Evolutionary conservation across 1,140 invertebrate genomes (phyloP).

Genomic region (Leptopilina clavipes): DNA sequence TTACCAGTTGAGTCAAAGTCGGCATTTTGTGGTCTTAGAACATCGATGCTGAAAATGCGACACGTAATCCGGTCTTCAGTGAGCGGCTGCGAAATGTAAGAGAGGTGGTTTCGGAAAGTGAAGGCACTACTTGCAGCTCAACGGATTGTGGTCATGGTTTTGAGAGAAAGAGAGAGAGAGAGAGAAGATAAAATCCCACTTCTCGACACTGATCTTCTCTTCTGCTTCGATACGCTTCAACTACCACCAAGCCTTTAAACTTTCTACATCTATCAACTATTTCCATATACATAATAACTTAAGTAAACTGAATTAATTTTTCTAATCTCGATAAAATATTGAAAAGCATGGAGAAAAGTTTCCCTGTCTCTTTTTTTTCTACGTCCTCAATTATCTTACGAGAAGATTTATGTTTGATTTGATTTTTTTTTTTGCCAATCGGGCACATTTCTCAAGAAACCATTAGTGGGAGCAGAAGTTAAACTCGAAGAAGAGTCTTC

Average conservation of each 20-base stretch:
- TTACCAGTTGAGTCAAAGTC: constrained; percentile 3
- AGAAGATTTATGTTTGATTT: not conserved
- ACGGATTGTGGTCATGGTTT: constrained; percentile 11
- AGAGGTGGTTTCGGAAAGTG: constrained; percentile 19
- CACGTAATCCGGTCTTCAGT: constrained; percentile 18
- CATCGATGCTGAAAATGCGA: constrained; percentile 20
- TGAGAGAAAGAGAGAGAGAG: not conserved
- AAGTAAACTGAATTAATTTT: too few species aligned
- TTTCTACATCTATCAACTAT: too few species aligned
- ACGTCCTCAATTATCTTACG: too few species aligned
- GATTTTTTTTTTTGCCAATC: not conserved
- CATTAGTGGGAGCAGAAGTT: not conserved
- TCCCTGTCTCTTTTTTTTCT: too few species aligned
- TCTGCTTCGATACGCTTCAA: constrained; percentile 18
- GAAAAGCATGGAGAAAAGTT: too few species aligned
- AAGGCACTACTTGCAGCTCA: constrained; percentile 6
- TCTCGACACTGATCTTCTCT: constrained; percentile 27
- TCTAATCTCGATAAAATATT: too few species aligned
- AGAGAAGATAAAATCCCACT: constrained; percentile 15
- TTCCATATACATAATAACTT: too few species aligned
- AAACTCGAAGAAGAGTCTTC: not conserved
- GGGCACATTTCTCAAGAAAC: constrained; percentile 15
- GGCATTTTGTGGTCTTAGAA: constrained; percentile 7
- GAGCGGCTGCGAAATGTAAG: constrained; percentile 10
- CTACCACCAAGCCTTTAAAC: not conserved